A percentile compares a stretch with the other conserved stretches of the same genome.
phyloP scores from a whole-genome alignment of 2,888 invertebrate genomes.

The Nematopogon swammerdamellus region DNA sequence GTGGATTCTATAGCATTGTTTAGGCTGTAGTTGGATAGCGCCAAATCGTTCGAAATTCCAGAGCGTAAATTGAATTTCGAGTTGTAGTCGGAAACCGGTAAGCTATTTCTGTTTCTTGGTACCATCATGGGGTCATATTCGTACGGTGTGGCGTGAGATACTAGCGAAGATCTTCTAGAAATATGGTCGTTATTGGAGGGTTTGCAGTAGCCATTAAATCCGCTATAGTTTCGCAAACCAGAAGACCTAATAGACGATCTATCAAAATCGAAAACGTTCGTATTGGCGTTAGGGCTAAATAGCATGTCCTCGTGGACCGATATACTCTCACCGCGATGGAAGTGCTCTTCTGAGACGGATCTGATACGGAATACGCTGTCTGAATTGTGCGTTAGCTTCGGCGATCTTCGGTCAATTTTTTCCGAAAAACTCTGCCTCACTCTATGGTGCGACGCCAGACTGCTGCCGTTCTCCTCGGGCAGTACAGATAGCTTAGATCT shows the following conservation, averaged over 20 bases:
- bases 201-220: constrained; percentile 25
- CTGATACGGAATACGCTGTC: constrained; percentile 41
- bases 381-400: constrained; percentile 23
- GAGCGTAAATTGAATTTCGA: constrained; percentile 36
- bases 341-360: constrained; percentile 60
- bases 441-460: constrained; percentile 49
- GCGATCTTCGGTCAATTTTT: constrained; percentile 43
- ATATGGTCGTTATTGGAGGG: constrained; percentile 32
- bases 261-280: constrained; percentile 31
- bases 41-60: constrained; percentile 38
- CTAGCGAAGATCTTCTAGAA: constrained; percentile 42
- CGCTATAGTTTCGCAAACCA: constrained; percentile 29
- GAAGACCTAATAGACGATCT: constrained; percentile 30
- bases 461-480: constrained; percentile 66
- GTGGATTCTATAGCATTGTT: constrained; percentile 51
- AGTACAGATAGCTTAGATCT: constrained; percentile 73
- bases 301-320: constrained; percentile 45
- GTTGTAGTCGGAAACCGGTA: constrained; percentile 46
- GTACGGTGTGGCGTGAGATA: constrained; percentile 37
- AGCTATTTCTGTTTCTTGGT: constrained; percentile 47
- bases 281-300: constrained; percentile 32
- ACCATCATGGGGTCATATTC: constrained; percentile 51
- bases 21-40: constrained; percentile 48
- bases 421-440: constrained; percentile 53
- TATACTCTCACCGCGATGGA: constrained; percentile 51